Base-by-base conservation (phyloP, 1,140 invertebrate genomes). In the Trypoxylus dichotomus region DNA sequence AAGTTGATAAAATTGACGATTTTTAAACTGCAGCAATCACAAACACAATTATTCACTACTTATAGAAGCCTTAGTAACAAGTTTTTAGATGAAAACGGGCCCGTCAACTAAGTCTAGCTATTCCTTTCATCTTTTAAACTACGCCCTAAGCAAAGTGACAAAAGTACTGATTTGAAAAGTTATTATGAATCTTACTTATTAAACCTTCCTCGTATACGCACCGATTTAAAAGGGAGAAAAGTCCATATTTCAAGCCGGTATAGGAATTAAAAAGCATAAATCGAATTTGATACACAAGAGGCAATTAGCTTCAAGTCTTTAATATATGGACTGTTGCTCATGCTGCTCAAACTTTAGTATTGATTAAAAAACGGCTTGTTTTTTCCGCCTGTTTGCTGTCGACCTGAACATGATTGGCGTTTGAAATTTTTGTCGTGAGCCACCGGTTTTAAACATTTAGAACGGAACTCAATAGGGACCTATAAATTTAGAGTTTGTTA, bases 401-500 rank as follows among this genome's bases (percentile, higher is more conserved):
- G n/a, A 7, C 0, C 21, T 24, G 13, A 21, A 27, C 75, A 76
- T 76, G 75, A 27, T 25, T 76, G 47, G 24, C 42, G 54, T 76
- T 27, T 47, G 21, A 76, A 76, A 58, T 15, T 47, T 76, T 76
- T 60, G 27, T 29, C 21, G 47, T 29, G 6, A 76, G 54, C 47
- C 21, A 25, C 60, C 43, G 43, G 74, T 32, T 75, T 75, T 75
- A 24, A 42, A 42, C 74, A 75, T 75, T 75, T 75, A 25, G 24
- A 75, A 71, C 43, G 41, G 63, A 37, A 58, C 25, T 47, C 72
- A 73, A 58, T 78, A 25, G 79, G 79, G 79, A 79, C 25, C 76
- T 47, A 79, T 78, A 79, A 79, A 79, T 79, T 79, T 29, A 77
- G 77, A 79, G 79, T 79, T 79, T 79, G 79, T 77, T 79, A 76